Evolutionary conservation across 1,140 invertebrate genomes (phyloP).

Genomic region (Drosophila tropicalis): DNA sequence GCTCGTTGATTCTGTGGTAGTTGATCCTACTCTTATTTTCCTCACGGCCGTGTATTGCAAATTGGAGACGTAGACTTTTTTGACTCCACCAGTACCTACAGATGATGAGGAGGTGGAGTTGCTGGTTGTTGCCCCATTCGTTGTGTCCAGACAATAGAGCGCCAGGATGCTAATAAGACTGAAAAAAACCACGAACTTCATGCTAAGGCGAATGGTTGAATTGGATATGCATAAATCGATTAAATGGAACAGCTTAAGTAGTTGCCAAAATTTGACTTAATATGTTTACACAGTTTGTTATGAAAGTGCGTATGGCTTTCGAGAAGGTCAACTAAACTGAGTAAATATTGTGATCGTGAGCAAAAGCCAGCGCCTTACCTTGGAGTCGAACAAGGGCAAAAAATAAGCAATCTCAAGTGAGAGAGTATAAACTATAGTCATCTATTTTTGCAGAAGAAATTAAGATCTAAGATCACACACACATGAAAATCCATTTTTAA

Average conservation of each 20-base stretch:
- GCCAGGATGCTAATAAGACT: conserved; percentile 20
- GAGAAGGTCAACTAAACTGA: conserved; percentile 30
- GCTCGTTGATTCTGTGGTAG: conserved; percentile 21
- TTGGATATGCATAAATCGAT: conserved; percentile 34
- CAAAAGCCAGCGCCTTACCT: conserved; percentile 34
- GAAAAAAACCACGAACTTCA: conserved; percentile 34
- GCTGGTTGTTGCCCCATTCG: neutral
- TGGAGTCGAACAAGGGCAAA: conserved; percentile 36
- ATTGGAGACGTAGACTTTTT: conserved; percentile 30
- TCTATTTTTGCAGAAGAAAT: neutral
- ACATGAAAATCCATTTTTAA: neutral
- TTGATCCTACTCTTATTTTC: conserved; percentile 28
- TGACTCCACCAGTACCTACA: neutral
- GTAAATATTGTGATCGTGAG: conserved; percentile 2
- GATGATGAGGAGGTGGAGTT: neutral
- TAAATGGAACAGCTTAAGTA: conserved; percentile 40
- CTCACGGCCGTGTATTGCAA: conserved; percentile 25
- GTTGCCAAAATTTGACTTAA: neutral
- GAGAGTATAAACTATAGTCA: neutral
- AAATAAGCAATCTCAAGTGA: neutral
- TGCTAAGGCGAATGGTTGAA: conserved; percentile 16
- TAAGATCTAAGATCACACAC: conserved; percentile 4
- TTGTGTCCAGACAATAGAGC: conserved; percentile 19
- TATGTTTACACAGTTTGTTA: conserved; percentile 56
- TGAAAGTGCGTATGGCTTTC: conserved; percentile 18